Evolutionary conservation across 2,888 invertebrate species (phyloP), one percentile per base, ranked within the genome.

Genomic region (Thumatha senex): DNA sequence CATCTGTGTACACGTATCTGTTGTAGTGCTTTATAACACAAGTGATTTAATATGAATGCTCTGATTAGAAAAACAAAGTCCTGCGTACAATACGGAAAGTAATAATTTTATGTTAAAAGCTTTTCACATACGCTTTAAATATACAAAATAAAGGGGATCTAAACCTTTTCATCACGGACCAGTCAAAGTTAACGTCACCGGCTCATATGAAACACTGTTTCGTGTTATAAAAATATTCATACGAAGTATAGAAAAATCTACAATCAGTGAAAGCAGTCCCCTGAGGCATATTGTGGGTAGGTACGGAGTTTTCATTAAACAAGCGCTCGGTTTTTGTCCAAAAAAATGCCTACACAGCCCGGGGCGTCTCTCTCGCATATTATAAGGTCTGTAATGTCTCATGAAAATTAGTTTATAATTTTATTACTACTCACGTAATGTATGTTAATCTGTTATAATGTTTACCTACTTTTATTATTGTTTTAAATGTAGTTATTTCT

Each of bases 241-340:
- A 80, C 73, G 72, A 69, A 75, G 76, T 78, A 81, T 81, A 79
- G 76, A 82, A 85, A 87, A 84, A 85, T 71, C 76, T 75, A 82
- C 86, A 89, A 89, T 87, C 89, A 86, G 82, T 79, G 76, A 81
- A 82, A 86, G 80, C 84, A 82, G 76, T 78, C 84, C 87, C 89
- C 80, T 64, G 80, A 72, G 89, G 88, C 88, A 80, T 84, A 82
- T 81, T 84, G 83, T 78, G 83, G 38, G 83, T 83, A 84, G 38
- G 83, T 83, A 84, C 84, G 76, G 80, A 83, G 82, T 88, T 90
- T 89, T 90, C 89, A 90, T 90, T 90, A 90, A 89, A 89, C 83
- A 85, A 76, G 68, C 82, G 76, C 78, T 70, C 67, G 80, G 79
- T 77, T 84, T 85, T 82, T 82, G 78, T 76, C 80, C 76, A 83